These are phyloP conservation scores for Sphaeramia orbicularis DNA, from an alignment of 2,797 vertebrate species.

Conservation along the genomic window DNA sequence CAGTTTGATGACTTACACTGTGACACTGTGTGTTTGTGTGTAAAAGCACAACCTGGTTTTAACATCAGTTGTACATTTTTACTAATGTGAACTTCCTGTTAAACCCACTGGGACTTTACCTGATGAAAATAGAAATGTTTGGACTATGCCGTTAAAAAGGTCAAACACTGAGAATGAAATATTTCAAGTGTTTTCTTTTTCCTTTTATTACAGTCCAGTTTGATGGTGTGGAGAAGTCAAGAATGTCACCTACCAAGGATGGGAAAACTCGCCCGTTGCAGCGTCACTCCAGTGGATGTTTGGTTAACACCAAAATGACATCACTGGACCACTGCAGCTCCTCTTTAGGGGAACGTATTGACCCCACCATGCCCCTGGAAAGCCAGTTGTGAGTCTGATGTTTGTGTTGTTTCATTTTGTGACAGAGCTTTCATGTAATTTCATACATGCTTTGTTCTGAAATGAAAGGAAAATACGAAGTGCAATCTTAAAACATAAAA, in stretches of 20 bases:
- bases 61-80: neutral
- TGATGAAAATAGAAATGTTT: neutral
- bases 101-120: slow-evolving; percentile 34
- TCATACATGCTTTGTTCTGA: neutral
- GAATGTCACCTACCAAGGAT: slow-evolving; percentile 91
- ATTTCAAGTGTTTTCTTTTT: slow-evolving; percentile 7
- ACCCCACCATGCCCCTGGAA: slow-evolving; percentile 93
- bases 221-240: slow-evolving; percentile 89
- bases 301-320: slow-evolving; percentile 90
- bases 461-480: no score
- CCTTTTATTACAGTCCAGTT: slow-evolving; percentile 87
- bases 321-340: slow-evolving; percentile 86
- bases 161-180: neutral
- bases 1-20: slow-evolving; percentile 51
- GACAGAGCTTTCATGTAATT: no score
- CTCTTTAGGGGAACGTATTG: slow-evolving; percentile 91
- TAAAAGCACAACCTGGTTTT: slow-evolving; percentile 11
- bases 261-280: slow-evolving; percentile 89
- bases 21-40: slow-evolving; percentile 29
- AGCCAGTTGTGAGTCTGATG: slow-evolving; percentile 94
- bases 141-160: no score
- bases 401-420: neutral
- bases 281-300: slow-evolving; percentile 89
- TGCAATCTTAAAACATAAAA: no score
- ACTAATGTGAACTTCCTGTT: slow-evolving; percentile 22